phyloP scores from a whole-genome alignment of 2,888 invertebrate species.

The Protonemura montana region DNA sequence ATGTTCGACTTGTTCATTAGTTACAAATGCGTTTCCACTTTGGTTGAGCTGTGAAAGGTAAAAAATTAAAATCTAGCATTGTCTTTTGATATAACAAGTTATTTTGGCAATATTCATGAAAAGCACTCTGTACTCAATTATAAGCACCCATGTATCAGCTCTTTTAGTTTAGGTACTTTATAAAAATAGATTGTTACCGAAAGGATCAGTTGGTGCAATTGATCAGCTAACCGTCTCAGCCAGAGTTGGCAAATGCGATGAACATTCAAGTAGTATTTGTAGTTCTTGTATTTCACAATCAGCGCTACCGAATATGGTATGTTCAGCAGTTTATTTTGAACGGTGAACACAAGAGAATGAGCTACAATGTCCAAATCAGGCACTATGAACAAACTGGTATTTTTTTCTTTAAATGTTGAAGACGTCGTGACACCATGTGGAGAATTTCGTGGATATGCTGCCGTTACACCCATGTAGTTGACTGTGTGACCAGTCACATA shows the following conservation, averaged over 20 bases:
- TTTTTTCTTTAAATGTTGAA: conserved; percentile 38
- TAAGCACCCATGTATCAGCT: too few relatives aligned
- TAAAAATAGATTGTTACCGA: conserved; percentile 39
- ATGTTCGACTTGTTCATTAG: conserved; percentile 45
- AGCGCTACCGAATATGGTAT: conserved; percentile 50
- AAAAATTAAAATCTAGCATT: neutral
- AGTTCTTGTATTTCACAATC: conserved; percentile 47
- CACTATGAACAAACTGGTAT: conserved; percentile 50
- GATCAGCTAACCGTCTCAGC: conserved; percentile 46
- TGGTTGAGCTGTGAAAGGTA: conserved; percentile 30
- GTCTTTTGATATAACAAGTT: neutral
- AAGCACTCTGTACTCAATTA: neutral
- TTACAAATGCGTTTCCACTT: conserved; percentile 23
- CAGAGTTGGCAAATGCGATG: conserved; percentile 48
- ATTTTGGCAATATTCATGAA: too few relatives aligned
- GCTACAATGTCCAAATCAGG: conserved; percentile 51
- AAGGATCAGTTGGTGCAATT: conserved; percentile 42
- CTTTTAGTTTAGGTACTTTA: neutral
- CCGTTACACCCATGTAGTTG: conserved; percentile 47
- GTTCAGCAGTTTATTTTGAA: conserved; percentile 39
- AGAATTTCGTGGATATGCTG: neutral
- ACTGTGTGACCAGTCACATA: conserved; percentile 51
- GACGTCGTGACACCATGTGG: neutral
- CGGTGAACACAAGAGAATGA: conserved; percentile 48
- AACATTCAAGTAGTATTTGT: conserved; percentile 47